A percentile compares a stretch with the other conserved stretches of the same genome.
Conservation (phyloP, 2,797 vertebrate species). For the Callimico goeldii region DNA sequence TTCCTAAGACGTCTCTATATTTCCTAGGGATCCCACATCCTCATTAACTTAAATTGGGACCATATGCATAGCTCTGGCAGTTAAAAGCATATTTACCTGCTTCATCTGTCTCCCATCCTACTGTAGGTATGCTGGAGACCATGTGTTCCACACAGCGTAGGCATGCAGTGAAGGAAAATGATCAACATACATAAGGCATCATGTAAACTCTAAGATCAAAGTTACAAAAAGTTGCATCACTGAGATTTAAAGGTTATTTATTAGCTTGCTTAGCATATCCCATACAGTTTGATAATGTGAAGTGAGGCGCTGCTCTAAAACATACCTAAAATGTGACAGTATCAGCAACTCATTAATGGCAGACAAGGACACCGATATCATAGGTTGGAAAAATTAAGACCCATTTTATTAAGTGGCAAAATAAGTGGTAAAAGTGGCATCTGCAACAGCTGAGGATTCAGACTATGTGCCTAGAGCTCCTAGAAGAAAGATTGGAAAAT, state of each 20-base stretch:
- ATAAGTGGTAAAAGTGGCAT: background rate
- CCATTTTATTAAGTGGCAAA: background rate
- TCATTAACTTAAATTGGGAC: background rate
- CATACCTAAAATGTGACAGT: background rate
- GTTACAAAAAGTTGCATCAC: background rate
- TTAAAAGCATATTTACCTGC: background rate
- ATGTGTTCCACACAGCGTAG: rapidly evolving
- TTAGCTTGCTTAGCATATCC: background rate
- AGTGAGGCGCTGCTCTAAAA: background rate
- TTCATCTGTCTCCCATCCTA: background rate
- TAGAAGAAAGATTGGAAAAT: background rate
- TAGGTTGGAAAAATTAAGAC: background rate
- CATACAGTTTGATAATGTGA: background rate
- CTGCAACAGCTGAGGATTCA: background rate
- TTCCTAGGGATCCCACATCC: background rate
- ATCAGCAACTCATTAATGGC: background rate
- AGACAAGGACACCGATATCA: background rate
- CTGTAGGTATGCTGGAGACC: background rate
- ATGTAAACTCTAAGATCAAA: background rate
- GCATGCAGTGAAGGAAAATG: background rate
- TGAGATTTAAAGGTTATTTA: background rate
- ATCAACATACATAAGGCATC: background rate
- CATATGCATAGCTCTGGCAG: background rate
- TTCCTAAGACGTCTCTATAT: background rate
- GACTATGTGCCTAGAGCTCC: background rate